These are phyloP conservation scores for Argynnis bischoffii DNA, from an alignment of 2,888 invertebrate genomes.

Conservation along the genomic window DNA sequence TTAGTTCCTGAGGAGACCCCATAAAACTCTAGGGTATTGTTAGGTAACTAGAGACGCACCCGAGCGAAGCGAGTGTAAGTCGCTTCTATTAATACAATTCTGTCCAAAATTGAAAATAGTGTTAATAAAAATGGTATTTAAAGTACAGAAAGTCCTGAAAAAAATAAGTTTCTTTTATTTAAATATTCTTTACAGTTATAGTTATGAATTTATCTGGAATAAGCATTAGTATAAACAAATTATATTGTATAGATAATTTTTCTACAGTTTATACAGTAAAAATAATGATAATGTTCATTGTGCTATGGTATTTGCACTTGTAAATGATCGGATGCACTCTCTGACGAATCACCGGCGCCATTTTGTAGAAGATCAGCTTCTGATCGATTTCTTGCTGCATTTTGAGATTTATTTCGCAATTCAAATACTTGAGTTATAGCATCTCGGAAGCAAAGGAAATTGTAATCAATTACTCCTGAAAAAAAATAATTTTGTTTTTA, in stretches of 20 bases:
- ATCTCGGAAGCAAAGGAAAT: slow-evolving; percentile 97
- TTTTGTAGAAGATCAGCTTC: slow-evolving; percentile 62
- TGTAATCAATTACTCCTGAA: slow-evolving; percentile 98
- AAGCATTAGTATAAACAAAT: slow-evolving; percentile 40
- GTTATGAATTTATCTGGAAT: slow-evolving; percentile 39
- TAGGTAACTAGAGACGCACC: too few relatives aligned
- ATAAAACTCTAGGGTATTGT: too few relatives aligned
- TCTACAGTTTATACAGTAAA: slow-evolving; percentile 39
- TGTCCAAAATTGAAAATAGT: neutral
- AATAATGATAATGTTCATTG: slow-evolving; percentile 40
- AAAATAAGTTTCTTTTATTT: slow-evolving; percentile 37
- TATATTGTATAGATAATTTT: slow-evolving; percentile 37
- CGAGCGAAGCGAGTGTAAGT: too few relatives aligned
- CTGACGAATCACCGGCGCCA: slow-evolving; percentile 65
- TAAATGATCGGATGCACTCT: slow-evolving; percentile 61
- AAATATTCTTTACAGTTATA: slow-evolving; percentile 39
- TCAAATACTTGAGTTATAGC: slow-evolving; percentile 98
- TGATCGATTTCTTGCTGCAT: slow-evolving; percentile 52
- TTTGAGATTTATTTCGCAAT: slow-evolving; percentile 87
- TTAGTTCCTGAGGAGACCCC: too few relatives aligned
- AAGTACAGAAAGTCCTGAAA: too few relatives aligned
- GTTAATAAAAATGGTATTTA: slow-evolving; percentile 1
- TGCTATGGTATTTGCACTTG: slow-evolving; percentile 64
- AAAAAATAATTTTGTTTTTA: slow-evolving; percentile 25
- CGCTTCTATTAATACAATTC: too few relatives aligned